Evolutionary conservation across 2,888 invertebrate genomes (phyloP), one percentile per base, ranked within the genome.

Genomic region (Dolomedes plantarius): DNA sequence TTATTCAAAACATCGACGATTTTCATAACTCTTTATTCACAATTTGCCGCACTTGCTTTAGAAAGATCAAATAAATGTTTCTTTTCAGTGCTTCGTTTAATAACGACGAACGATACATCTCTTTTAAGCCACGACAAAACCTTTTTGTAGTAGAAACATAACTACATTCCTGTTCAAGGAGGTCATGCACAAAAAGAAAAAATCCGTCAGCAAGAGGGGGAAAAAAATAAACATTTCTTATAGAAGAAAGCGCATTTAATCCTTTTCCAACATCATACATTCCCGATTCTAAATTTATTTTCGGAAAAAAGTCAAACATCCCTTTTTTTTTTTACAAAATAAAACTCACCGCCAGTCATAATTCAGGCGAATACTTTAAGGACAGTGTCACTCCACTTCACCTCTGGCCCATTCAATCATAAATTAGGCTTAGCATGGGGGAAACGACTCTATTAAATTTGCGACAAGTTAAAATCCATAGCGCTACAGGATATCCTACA

Each of bases 391-490:
- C 23, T 56, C 23, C 23, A 23, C 5, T 23, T 56, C 56, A 56
- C 56, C 56, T 56, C 11, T 56, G 11, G 1, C 56, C 23, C 23
- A 2, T 11, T 23, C 19, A 56, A 2, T 56, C 56, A 56, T 56
- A 56, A 56, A 56, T 56, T 56, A 56, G 56, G 23, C 56, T 56
- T 56, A 56, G 23, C 56, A 56, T 23, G 56, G 19, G n/a, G 13
- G 56, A 56, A 23, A 56, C 23, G 56, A 23, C 56, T 56, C 3
- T 56, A 56, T 56, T 56, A 56, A 56, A 56, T 56, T 56, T 23
- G 23, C 23, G 23, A 23, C 56, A 56, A 56, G 19, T 56, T 56
- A 7, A 56, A 56, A 56, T 23, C 56, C 23, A 56, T 23, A 56
- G 56, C 23, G 11, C 56, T 23, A 23, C 56, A 56, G 56, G 56